These are phyloP conservation scores for Netelia melanura DNA, from an alignment of 2,888 invertebrate genomes.

Conservation along the genomic window DNA sequence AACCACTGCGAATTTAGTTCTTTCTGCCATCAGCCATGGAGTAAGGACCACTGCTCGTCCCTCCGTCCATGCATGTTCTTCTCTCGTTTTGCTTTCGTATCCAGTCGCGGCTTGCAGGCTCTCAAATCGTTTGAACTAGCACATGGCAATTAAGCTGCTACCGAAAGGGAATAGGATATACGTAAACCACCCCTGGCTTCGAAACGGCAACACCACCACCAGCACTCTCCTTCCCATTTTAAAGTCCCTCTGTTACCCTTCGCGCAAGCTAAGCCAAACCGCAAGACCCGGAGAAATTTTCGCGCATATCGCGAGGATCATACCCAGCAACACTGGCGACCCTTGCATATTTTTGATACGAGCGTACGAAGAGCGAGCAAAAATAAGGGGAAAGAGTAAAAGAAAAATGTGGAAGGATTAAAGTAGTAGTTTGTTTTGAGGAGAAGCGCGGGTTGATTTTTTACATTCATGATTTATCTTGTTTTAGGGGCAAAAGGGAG, in stretches of 20 bases:
- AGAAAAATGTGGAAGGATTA: too few relatives aligned
- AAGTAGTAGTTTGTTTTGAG: too few relatives aligned
- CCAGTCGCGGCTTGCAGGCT: constrained; percentile 53
- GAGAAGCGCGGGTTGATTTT: too few relatives aligned
- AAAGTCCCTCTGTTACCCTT: background rate
- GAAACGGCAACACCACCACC: background rate
- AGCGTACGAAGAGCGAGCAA: too few relatives aligned
- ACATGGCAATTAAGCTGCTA: constrained; percentile 58
- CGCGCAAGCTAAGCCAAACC: constrained; percentile 31
- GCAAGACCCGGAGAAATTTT: constrained; percentile 46
- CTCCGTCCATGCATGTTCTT: background rate
- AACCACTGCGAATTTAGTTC: background rate
- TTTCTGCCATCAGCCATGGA: background rate
- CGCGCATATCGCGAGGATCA: constrained; percentile 34
- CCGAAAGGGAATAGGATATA: constrained; percentile 45
- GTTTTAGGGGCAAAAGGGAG: too few relatives aligned
- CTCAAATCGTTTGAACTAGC: constrained; percentile 53
- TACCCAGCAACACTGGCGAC: background rate
- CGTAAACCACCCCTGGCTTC: constrained; percentile 4
- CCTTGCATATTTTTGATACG: too few relatives aligned
- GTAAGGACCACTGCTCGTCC: background rate
- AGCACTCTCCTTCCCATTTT: background rate
- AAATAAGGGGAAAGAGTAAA: too few relatives aligned
- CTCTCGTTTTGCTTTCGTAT: constrained; percentile 3
- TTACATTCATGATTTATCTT: too few relatives aligned